Conservation (phyloP, 2,797 vertebrate species). For the Eulemur rubriventer region DNA sequence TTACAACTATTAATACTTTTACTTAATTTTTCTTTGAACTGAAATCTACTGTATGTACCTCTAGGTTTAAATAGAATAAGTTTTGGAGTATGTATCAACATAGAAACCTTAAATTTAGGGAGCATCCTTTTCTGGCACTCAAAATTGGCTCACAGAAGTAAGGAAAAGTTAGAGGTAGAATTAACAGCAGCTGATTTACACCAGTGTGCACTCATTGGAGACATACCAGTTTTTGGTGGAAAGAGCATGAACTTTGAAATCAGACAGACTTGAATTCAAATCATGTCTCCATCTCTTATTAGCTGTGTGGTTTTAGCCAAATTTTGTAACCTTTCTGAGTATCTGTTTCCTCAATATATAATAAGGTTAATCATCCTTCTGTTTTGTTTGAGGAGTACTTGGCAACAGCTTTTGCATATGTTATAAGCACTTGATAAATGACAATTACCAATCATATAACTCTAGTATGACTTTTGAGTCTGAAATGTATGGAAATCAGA, state of each 20-base stretch:
- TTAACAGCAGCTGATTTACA: background rate
- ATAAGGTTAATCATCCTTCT: background rate
- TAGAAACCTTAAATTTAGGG: background rate
- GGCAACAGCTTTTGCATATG: background rate
- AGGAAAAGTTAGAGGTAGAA: background rate
- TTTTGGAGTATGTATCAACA: background rate
- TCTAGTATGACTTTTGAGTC: background rate
- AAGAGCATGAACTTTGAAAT: background rate
- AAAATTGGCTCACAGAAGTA: background rate
- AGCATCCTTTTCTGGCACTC: background rate
- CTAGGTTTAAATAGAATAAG: background rate
- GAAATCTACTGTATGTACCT: background rate
- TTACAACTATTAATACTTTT: background rate
- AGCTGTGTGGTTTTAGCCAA: background rate
- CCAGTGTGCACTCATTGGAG: background rate
- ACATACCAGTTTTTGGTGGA: background rate
- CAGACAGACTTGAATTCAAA: background rate
- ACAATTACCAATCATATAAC: background rate
- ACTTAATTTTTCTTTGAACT: background rate
- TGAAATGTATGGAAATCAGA: background rate
- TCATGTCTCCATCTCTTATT: background rate
- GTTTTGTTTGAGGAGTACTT: background rate
- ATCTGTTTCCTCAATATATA: background rate
- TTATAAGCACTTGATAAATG: background rate
- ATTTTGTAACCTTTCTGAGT: background rate